phyloP scores from a whole-genome alignment of 2,888 invertebrate species.

The Alviniconcha strummeri region DNA sequence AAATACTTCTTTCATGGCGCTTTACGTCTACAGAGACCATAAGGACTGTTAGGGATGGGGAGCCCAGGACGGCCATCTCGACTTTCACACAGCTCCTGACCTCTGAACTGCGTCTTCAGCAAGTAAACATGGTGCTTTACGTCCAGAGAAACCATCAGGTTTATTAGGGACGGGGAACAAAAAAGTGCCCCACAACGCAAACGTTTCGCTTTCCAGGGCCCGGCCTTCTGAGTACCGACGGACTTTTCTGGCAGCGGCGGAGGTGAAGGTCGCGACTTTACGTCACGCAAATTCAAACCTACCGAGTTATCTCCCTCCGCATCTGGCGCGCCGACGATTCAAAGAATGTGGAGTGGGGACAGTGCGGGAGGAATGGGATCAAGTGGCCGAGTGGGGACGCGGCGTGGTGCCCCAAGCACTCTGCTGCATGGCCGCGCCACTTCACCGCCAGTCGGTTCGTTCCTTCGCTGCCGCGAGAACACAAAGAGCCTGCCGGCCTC shows the following conservation, averaged over 20 bases:
- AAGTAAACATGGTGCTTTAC: neutral
- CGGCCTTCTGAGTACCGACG: neutral
- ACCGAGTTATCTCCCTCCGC: neutral
- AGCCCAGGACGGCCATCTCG: too few relatives aligned
- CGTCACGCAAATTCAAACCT: neutral
- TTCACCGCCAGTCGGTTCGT: neutral
- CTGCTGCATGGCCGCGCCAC: neutral
- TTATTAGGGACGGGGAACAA: neutral
- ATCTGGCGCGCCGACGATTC: constrained; percentile 26
- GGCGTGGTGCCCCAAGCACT: constrained; percentile 1
- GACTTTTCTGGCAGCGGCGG: neutral
- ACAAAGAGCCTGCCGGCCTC: too few relatives aligned
- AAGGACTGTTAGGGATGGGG: too few relatives aligned
- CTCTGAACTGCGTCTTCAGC: too few relatives aligned
- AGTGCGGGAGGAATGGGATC: neutral
- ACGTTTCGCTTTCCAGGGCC: neutral
- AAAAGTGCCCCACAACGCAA: neutral
- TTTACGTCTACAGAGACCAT: too few relatives aligned
- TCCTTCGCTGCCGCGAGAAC: neutral
- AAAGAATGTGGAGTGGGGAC: constrained; percentile 25
- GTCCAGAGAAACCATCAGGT: neutral
- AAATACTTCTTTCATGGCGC: too few relatives aligned
- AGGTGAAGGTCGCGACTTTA: constrained; percentile 11
- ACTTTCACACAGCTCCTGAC: too few relatives aligned
- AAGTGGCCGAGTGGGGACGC: constrained; percentile 17